A percentile compares a stretch with the other conserved stretches of the same genome.
Evolutionary conservation across 1,140 invertebrate species (phyloP).

Genomic region (Drosophila chauvacae): DNA sequence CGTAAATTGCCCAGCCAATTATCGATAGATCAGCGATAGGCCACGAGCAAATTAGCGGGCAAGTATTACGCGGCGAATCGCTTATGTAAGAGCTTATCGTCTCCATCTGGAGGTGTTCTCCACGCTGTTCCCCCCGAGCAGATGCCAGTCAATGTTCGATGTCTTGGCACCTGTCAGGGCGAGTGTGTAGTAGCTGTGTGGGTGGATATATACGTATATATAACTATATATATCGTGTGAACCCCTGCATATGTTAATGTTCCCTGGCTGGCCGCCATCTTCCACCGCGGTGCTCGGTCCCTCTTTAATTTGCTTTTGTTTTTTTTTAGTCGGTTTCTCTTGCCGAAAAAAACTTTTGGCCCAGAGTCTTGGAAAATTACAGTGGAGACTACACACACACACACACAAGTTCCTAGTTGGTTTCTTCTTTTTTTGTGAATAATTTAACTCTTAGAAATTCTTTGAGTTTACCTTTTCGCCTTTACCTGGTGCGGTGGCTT

Average conservation of each 20-base stretch:
- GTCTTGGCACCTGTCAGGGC: constrained; percentile 73
- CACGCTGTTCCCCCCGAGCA: constrained; percentile 17
- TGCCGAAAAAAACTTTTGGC: constrained; percentile 32
- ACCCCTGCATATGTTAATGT: constrained; percentile 79
- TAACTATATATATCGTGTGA: constrained; percentile 73
- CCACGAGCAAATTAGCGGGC: constrained; percentile 32
- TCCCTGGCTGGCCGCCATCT: constrained; percentile 62
- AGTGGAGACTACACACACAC: constrained; percentile 41
- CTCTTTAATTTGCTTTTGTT: constrained; percentile 74
- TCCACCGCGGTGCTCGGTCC: constrained; percentile 39
- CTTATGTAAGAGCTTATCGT: constrained; percentile 60
- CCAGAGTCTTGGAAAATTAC: constrained; percentile 65
- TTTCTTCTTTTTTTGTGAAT: constrained; percentile 61
- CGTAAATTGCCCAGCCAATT: constrained; percentile 63
- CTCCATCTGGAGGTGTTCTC: constrained; percentile 47
- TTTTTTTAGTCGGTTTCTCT: constrained; percentile 38
- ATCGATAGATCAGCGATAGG: constrained; percentile 71
- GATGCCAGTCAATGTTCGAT: constrained; percentile 76
- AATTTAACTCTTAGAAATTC: constrained; percentile 76
- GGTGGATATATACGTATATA: constrained; percentile 43
- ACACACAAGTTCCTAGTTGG: constrained; percentile 38
- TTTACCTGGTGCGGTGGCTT: constrained; percentile 40
- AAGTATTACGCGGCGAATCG: constrained; percentile 6
- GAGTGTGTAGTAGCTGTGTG: constrained; percentile 34
- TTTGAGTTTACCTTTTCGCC: constrained; percentile 48